phyloP scores from a whole-genome alignment of 2,113 vertebrate genomes.

The Eudyptes chrysolophus region DNA sequence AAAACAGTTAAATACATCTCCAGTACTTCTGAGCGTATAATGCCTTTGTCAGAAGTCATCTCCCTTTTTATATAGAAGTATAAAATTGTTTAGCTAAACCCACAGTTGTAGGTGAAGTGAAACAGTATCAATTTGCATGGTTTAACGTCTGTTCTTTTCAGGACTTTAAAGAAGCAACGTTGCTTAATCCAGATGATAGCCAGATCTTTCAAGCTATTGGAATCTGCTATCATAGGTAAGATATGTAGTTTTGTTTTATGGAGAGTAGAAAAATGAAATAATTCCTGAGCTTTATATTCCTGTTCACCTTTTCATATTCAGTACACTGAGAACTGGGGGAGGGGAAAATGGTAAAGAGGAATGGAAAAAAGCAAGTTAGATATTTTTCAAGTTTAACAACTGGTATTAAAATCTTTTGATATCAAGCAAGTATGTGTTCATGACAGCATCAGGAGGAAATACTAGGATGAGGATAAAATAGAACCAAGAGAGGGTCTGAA shows the following conservation, averaged over 20 bases:
- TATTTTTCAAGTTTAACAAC: neutral
- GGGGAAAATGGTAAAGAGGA: neutral
- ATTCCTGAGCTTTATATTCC: neutral
- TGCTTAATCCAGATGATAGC: conserved; percentile 44
- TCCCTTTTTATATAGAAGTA: neutral
- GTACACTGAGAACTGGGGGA: neutral
- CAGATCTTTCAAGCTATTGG: conserved; percentile 70
- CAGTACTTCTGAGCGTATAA: neutral
- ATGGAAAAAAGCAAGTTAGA: neutral
- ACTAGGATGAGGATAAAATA: neutral
- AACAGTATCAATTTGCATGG: neutral
- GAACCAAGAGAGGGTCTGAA: neutral
- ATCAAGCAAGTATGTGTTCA: neutral
- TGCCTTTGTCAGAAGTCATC: neutral
- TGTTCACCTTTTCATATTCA: neutral
- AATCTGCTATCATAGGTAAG: conserved; percentile 75
- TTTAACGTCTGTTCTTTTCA: conserved; percentile 47
- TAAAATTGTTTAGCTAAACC: neutral
- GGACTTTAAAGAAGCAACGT: conserved; percentile 76
- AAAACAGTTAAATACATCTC: neutral
- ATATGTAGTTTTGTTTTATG: neutral
- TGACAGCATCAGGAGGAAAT: neutral
- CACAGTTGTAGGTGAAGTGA: neutral
- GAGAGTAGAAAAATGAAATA: neutral
- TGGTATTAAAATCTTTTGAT: neutral